Evolutionary conservation across 2,113 vertebrate species (phyloP).

Genomic region (Echinops telfairi): DNA sequence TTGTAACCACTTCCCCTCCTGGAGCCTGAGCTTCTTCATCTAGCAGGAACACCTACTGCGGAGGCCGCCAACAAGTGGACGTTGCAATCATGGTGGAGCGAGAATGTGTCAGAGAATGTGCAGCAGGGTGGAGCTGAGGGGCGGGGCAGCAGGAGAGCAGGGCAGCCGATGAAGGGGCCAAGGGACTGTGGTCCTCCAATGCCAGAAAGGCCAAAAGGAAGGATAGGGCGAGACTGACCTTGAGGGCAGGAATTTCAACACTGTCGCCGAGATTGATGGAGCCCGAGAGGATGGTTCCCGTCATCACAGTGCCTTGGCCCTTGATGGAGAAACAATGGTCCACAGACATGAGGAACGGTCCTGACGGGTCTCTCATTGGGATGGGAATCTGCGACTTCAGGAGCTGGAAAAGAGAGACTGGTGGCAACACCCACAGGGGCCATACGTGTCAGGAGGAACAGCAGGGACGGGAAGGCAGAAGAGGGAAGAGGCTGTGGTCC

Average conservation of each 20-base stretch:
- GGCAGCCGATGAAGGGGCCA: background rate
- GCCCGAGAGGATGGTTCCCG: constrained; percentile 97
- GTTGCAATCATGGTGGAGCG: background rate
- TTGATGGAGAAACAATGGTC: constrained; percentile 99
- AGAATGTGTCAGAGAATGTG: background rate
- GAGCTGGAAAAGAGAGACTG: constrained; percentile 89
- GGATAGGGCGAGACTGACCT: constrained; percentile 88
- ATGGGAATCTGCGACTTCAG: constrained; percentile 94
- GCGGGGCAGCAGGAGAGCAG: background rate
- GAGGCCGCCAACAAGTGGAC: background rate
- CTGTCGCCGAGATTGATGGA: constrained; percentile 94
- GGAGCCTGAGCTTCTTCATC: background rate
- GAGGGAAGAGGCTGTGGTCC: background rate
- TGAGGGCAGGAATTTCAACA: constrained; percentile 97
- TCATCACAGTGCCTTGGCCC: constrained; percentile 99
- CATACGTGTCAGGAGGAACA: constrained; percentile 62
- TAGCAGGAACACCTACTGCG: background rate
- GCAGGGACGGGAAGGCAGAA: background rate
- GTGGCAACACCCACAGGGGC: constrained; percentile 70
- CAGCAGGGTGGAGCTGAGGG: background rate
- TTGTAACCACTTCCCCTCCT: background rate
- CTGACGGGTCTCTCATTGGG: constrained; percentile 93
- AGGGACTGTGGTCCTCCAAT: constrained; percentile 8
- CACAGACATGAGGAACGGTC: constrained; percentile 96
- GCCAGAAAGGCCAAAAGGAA: background rate